Conservation (phyloP, 2,888 invertebrate species). For the Mesorhabditis sp. region DNA sequence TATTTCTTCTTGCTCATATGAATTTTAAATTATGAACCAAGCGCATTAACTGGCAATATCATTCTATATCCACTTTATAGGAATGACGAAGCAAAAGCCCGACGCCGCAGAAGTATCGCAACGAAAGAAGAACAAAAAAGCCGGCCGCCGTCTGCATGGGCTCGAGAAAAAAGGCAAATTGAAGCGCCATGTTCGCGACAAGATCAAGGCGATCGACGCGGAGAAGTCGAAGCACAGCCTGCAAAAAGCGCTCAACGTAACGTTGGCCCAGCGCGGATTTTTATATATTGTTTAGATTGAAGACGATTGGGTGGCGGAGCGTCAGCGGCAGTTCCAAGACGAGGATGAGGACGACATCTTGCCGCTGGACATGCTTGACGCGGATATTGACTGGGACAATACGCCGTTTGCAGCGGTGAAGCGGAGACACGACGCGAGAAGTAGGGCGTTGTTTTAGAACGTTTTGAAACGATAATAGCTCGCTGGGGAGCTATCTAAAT, state of each 20-base stretch:
- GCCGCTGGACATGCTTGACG: constrained; percentile 47
- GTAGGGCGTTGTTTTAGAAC: background rate
- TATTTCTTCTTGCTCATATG: too few species aligned
- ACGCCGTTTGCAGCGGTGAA: constrained; percentile 32
- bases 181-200: constrained; percentile 26
- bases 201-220: constrained; percentile 31
- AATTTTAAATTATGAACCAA: too few species aligned
- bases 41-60: too few species aligned
- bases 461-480: background rate
- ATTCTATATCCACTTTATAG: too few species aligned
- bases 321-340: constrained; percentile 29
- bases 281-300: constrained; percentile 31
- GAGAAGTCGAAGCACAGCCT: constrained; percentile 25
- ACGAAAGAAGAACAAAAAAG: too few species aligned
- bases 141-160: constrained; percentile 19
- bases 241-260: constrained; percentile 27
- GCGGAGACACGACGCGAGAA: constrained; percentile 17
- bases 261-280: background rate
- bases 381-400: constrained; percentile 46
- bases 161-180: constrained; percentile 31
- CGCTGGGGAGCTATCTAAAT: background rate
- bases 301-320: constrained; percentile 42
- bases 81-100: too few species aligned
- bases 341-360: constrained; percentile 36
- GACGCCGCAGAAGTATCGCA: too few species aligned